A percentile compares a stretch with the other conserved stretches of the same genome.
Evolutionary conservation across 2,888 invertebrate species (phyloP).

Genomic region (Calameuta idolon): DNA sequence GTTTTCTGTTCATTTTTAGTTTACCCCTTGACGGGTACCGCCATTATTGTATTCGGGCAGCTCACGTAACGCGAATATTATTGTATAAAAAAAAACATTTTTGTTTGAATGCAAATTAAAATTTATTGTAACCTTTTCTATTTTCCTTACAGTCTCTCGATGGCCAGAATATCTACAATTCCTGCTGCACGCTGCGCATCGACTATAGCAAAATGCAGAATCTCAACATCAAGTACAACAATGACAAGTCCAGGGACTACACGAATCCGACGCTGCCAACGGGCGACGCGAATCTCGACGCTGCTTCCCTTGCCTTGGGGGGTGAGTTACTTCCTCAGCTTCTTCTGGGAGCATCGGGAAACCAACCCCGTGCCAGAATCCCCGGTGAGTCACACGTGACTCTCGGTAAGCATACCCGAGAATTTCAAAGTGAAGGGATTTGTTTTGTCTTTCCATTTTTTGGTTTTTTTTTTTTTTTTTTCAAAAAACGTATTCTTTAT

Average conservation of each 20-base stretch:
- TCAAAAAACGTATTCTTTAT: background rate
- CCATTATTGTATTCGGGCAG: background rate
- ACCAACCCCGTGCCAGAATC: constrained; percentile 63
- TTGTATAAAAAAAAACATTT: background rate
- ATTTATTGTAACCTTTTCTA: background rate
- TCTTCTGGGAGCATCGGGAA: constrained; percentile 69
- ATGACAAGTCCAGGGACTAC: constrained; percentile 99
- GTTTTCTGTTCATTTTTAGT: background rate
- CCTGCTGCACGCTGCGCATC: constrained; percentile 98
- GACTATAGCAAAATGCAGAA: constrained; percentile 99
- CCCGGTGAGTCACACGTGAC: constrained; percentile 57
- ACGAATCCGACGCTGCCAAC: constrained; percentile 98
- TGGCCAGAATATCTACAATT: constrained; percentile 99
- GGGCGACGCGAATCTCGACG: constrained; percentile 82
- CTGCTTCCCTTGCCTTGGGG: constrained; percentile 75
- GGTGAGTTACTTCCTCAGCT: constrained; percentile 73
- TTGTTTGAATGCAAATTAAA: background rate
- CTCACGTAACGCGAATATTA: background rate
- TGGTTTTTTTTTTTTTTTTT: constrained; percentile 10
- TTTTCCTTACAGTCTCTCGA: constrained; percentile 81
- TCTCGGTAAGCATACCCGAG: constrained; percentile 54
- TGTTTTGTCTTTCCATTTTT: constrained; percentile 19
- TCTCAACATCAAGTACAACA: constrained; percentile 99
- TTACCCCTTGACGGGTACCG: background rate
- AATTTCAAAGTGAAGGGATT: constrained; percentile 11